These are phyloP conservation scores for Pseudoips prasinana DNA, from an alignment of 2,888 invertebrate genomes.

Conservation along the genomic window DNA sequence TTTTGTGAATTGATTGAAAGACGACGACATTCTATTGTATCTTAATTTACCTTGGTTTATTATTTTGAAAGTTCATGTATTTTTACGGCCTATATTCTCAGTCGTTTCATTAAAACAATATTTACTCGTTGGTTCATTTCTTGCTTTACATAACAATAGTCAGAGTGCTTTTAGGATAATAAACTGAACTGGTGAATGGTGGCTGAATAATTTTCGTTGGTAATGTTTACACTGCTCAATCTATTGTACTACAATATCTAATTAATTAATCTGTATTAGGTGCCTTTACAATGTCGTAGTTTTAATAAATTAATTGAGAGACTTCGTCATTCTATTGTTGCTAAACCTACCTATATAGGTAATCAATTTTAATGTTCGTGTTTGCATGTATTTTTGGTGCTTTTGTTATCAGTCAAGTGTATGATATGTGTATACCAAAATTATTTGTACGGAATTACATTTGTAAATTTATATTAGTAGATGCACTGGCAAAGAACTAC, in stretches of 20 bases:
- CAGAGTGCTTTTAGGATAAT: slow-evolving; percentile 44
- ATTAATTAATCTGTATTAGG: slow-evolving; percentile 40
- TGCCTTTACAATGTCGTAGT: slow-evolving; percentile 6
- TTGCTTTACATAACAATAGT: slow-evolving; percentile 41
- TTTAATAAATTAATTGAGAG: neutral
- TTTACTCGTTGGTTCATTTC: slow-evolving; percentile 23
- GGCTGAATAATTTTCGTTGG: slow-evolving; percentile 48
- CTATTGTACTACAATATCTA: slow-evolving; percentile 39
- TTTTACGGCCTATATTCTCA: no score
- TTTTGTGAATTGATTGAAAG: no score
- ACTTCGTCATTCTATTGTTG: neutral
- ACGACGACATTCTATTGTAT: no score
- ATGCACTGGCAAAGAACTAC: no score
- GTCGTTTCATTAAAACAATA: no score
- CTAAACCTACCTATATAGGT: neutral
- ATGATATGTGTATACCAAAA: no score
- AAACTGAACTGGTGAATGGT: slow-evolving; percentile 45
- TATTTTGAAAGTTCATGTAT: no score
- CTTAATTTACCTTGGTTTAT: no score
- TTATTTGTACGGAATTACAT: no score
- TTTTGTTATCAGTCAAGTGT: no score
- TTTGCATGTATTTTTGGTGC: no score
- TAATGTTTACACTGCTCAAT: slow-evolving; percentile 35
- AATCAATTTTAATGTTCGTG: neutral
- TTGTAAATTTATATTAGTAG: no score